Evolutionary conservation across 1,140 invertebrate species (phyloP), one percentile per base, ranked within the genome.

Genomic region (Planococcus citri): DNA sequence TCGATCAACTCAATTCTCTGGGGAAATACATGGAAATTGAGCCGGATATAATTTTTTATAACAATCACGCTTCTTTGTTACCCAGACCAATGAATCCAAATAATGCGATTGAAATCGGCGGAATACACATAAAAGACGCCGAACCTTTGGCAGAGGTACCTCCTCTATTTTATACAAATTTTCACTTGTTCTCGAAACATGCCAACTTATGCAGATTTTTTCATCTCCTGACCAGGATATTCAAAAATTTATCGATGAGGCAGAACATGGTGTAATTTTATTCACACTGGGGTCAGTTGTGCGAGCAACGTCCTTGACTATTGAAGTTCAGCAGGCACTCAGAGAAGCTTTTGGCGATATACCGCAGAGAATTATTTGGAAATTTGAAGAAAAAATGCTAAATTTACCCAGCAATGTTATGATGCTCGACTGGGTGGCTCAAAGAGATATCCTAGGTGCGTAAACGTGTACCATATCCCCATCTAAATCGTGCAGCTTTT

Each of bases 241-340:
- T 33, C 79, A 85, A 74, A 75, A 78, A 24, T 83, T 86, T 72
- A 73, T 88, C 14, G 82, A 85, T 69, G 78, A 79, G 29, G 81
- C 85, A 0, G 73, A 77, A 17, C 75, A 85, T 57, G 87, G 87
- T 0, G 83, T 86, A 0, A 83, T 89, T 27, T 86, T 86, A 72
- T 88, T 88, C 76, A 85, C 83, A 41, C 81, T 88, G 72, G 87
- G 87, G 0, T 84, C 86, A 1, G 80, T 83, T 12, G 37, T 74
- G 1, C 68, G 72, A 25, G 69, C 37, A 20, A 68, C 67, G 24
- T 70, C 69, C 14, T 33, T 90, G 73, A 80, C 86, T 0, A 74
- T 80, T 3, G 79, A 83, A 4, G 82, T 83, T 71, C 71, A 84
- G 0, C 74, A 84, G 73, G 81, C 78, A 8, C 82, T 91, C 67